Base-by-base conservation (phyloP, 2,888 invertebrate species). In the Ligdia adustata region DNA sequence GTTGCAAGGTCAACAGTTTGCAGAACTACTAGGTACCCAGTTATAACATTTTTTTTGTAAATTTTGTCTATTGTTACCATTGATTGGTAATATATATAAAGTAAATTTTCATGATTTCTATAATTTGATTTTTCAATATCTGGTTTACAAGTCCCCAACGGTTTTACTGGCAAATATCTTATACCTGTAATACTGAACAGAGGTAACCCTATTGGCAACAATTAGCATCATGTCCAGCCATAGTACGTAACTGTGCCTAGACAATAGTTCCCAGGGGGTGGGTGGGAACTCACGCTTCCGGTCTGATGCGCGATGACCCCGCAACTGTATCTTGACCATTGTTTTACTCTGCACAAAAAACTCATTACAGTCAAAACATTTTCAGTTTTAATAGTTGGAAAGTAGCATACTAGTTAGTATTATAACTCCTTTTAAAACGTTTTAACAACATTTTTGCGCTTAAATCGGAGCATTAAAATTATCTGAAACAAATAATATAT, bases 271-370 rank as follows among this genome's bases (percentile, higher is more conserved):
- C 50, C 47, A 37, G 45, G 9, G 32, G 42, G 33, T 12, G 16
- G 34, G 20, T 45, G 53, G 24, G 47, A 52, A 41, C 31, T 16
- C 32, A 9, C 33, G 16, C 38, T 33, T 50, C 63, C 65, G 47
- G n/a, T 57, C 55, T 54, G 56, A 27, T 6, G 5, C 16, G 14
- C 44, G 20, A 28, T 42, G 48, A 35, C 18, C 41, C 40, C 43
- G 9, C 42, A 40, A 57, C 47, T 9, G 53, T 43, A 32, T 52
- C 45, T 53, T 60, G 66, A 57, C 64, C 60, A 62, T 66, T 64
- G 55, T 62, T 47, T 62, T 4, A n/a, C 11, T 1, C 0, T 2
- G 9, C 0, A 11, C n/a, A 28, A 31, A 39, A 28, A 18, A 37
- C 9, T 24, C n/a, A 29, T 29, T 37, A 14, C 22, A 22, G 3